phyloP scores from a whole-genome alignment of 2,888 invertebrate genomes.

The Drosophila helvetica region DNA sequence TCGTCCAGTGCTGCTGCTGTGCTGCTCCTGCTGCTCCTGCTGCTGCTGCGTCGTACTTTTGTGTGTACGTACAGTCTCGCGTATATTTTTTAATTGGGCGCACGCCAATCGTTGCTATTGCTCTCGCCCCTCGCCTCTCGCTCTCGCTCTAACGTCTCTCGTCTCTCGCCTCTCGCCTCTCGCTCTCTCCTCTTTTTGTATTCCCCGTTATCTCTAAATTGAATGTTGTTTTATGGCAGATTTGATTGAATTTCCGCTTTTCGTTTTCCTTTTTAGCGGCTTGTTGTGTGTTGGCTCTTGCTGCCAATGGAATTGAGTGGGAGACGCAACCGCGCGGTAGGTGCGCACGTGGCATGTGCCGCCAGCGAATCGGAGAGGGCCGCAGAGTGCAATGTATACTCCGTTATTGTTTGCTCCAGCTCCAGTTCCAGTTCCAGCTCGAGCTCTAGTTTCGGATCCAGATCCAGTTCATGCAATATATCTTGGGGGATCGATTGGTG shows the following conservation, averaged over 20 bases:
- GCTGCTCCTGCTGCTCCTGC: constrained; percentile 46
- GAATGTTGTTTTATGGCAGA: constrained; percentile 31
- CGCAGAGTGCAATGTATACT: neutral
- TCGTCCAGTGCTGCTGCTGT: constrained; percentile 15
- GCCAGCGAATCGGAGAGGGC: neutral
- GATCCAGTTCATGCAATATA: no score
- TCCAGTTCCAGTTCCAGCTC: no score
- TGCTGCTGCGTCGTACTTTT: constrained; percentile 15
- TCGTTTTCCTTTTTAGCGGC: constrained; percentile 1
- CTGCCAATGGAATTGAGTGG: neutral
- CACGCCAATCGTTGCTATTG: constrained; percentile 39
- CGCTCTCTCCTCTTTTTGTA: constrained; percentile 10
- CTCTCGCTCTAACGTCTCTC: constrained; percentile 34
- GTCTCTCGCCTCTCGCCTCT: constrained; percentile 9
- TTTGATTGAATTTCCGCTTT: constrained; percentile 38
- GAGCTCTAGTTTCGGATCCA: no score
- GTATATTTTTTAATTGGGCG: constrained; percentile 76
- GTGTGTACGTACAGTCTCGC: constrained; percentile 19
- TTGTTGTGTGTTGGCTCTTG: neutral
- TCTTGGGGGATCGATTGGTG: no score
- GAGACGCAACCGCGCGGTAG: neutral
- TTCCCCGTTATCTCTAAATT: constrained; percentile 19
- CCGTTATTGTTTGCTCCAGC: no score
- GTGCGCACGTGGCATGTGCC: neutral
- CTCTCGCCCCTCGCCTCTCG: constrained; percentile 11